Evolutionary conservation across 2,797 vertebrate species (phyloP), one percentile per base, ranked within the genome.

Genomic region (Hydrophis major): DNA sequence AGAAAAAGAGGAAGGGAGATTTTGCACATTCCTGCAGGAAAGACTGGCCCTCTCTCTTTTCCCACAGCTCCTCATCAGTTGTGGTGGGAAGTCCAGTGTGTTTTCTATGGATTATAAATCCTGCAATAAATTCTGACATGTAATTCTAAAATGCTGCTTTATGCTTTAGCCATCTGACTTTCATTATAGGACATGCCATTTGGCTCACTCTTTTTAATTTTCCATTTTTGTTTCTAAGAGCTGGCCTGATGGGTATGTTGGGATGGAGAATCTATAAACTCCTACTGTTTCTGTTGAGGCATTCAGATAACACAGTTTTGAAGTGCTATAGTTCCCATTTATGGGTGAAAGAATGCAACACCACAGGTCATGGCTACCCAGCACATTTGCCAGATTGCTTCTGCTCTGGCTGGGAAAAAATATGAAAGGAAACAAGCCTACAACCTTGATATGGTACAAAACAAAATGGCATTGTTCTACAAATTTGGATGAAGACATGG

Each of bases 141-240:
- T 83, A 83, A 83, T 94, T 91, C 74, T 91, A 37, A 90, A 50
- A 47, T 42, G 74, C 59, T 0, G 0, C 88, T 89, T 88, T 92
- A 86, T 78, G 74, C 32, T 86, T 86, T 25, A 61, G 20, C 47
- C 69, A 91, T 83, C 61, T 53, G 14, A 22, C 90, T 93, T 91
- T 93, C 90, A 92, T 93, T 94, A 90, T 42, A 93, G 92, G 28
- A 11, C 22, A 3, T n/a, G 86, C 50, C 90, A 95, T 91, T 92
- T 93, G 69, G 92, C 95, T 95, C 88, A 88, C 32, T 93, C 88
- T 57, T 93, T 78, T 61, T 90, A 55, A 90, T 87, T 53, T 92
- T 42, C 37, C 53, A 55, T 59, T 93, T 94, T 69, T 60, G 69
- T 86, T 32, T 83, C 69, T 91, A 92, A 89, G 89, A 88, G 37